Conservation (phyloP, 2,113 vertebrate genomes). For the Xenotilapia longispinis region DNA sequence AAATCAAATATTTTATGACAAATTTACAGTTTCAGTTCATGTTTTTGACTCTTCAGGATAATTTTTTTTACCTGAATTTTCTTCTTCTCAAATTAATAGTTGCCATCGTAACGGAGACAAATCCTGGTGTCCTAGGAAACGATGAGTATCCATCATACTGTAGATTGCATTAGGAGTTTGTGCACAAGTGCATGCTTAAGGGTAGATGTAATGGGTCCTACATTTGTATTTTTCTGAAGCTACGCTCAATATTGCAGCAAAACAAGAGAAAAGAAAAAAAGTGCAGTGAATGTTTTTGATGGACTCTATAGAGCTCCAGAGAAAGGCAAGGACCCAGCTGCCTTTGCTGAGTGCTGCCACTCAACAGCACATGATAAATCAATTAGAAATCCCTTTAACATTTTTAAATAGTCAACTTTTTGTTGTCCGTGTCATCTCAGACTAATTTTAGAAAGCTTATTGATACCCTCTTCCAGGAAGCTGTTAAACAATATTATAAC, state of each 20-base stretch:
- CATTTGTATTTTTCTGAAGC: not conserved
- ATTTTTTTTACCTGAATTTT: not conserved
- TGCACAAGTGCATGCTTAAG: not conserved
- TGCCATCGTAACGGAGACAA: slow-evolving; percentile 37
- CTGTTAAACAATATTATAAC: not conserved
- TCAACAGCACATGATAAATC: not conserved
- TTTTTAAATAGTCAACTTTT: not conserved
- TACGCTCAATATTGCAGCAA: not conserved
- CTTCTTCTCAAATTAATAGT: slow-evolving; percentile 33
- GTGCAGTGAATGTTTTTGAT: not conserved
- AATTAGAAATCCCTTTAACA: not conserved
- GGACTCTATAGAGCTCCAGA: not conserved
- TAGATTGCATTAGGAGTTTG: slow-evolving; percentile 1
- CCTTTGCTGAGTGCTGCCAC: not conserved
- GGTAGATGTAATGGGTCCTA: not conserved
- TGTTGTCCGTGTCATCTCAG: not conserved
- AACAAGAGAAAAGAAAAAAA: not conserved
- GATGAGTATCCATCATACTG: not conserved
- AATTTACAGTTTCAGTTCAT: not conserved
- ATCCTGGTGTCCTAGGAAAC: slow-evolving; percentile 37
- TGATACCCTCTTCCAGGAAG: not conserved
- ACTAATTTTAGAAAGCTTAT: not conserved
- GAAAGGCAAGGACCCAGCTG: not conserved
- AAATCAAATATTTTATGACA: not conserved
- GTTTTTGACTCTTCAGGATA: not conserved